These are phyloP conservation scores for Amblyjoppa proteus DNA, from an alignment of 2,888 invertebrate genomes.

Conservation along the genomic window DNA sequence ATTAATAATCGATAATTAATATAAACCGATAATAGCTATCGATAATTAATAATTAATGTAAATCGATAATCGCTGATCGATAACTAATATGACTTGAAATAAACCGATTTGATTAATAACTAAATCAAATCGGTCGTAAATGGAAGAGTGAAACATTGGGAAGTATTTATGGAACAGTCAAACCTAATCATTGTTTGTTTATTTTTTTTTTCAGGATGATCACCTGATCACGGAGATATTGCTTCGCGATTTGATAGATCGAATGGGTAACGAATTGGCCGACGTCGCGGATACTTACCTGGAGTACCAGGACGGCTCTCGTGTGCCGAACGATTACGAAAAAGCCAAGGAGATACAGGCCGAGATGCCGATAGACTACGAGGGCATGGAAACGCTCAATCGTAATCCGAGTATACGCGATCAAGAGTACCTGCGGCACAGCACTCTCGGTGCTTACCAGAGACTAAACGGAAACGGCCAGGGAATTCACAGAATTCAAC, in stretches of 20 bases:
- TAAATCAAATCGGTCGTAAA: background rate
- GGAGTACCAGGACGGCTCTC: conserved; percentile 87
- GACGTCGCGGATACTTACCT: conserved; percentile 89
- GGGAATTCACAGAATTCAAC: conserved; percentile 81
- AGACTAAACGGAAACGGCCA: conserved; percentile 87
- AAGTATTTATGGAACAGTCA: background rate
- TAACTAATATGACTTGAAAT: too few species aligned
- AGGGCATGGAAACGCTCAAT: conserved; percentile 89
- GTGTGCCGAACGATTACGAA: conserved; percentile 80
- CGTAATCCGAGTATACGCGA: conserved; percentile 93
- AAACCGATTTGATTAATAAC: too few species aligned
- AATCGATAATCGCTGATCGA: too few species aligned
- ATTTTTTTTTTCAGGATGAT: conserved; percentile 84
- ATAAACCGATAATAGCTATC: too few species aligned
- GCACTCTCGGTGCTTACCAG: conserved; percentile 91
- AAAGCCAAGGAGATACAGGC: conserved; percentile 81
- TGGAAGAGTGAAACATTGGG: background rate
- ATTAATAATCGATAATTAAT: background rate
- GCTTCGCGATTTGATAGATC: conserved; percentile 91
- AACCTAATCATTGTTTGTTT: background rate
- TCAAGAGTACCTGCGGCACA: conserved; percentile 95
- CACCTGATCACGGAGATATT: conserved; percentile 90
- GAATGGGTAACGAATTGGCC: conserved; percentile 91
- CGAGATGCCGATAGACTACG: conserved; percentile 89
- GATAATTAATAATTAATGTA: background rate